These are phyloP conservation scores for Phylloscopus collybita DNA, from an alignment of 2,797 vertebrate species.

Conservation along the genomic window DNA sequence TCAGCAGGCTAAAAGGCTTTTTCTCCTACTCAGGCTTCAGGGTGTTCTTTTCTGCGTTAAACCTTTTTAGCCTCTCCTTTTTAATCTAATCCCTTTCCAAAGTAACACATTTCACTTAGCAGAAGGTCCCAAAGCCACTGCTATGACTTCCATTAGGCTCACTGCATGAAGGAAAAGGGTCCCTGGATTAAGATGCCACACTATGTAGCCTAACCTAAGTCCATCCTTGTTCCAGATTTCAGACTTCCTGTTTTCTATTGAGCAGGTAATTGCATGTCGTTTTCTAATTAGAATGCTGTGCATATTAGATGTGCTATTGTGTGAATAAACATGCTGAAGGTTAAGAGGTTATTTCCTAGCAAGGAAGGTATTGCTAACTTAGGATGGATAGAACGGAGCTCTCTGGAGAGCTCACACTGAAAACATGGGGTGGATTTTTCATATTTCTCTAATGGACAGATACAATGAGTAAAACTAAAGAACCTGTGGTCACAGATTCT, in stretches of 20 bases:
- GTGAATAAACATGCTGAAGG: neutral
- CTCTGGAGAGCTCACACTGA: neutral
- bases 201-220: neutral
- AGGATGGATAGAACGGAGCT: neutral
- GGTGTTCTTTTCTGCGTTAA: neutral
- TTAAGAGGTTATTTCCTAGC: neutral
- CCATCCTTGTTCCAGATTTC: neutral
- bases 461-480: slow-evolving; percentile 29
- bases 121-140: neutral
- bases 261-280: neutral
- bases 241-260: neutral
- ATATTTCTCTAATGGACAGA: slow-evolving; percentile 9
- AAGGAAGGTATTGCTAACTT: neutral
- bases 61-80: neutral
- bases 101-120: neutral
- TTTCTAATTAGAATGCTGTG: neutral
- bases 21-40: neutral
- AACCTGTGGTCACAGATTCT: slow-evolving; percentile 24
- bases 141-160: neutral
- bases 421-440: slow-evolving; percentile 30
- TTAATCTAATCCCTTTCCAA: neutral
- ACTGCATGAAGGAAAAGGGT: neutral
- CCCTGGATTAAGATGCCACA: neutral
- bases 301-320: neutral
- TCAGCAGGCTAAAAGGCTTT: neutral